Evolutionary conservation across 2,888 invertebrate genomes (phyloP), one percentile per base, ranked within the genome.

Genomic region (Lacanobia oleracea): DNA sequence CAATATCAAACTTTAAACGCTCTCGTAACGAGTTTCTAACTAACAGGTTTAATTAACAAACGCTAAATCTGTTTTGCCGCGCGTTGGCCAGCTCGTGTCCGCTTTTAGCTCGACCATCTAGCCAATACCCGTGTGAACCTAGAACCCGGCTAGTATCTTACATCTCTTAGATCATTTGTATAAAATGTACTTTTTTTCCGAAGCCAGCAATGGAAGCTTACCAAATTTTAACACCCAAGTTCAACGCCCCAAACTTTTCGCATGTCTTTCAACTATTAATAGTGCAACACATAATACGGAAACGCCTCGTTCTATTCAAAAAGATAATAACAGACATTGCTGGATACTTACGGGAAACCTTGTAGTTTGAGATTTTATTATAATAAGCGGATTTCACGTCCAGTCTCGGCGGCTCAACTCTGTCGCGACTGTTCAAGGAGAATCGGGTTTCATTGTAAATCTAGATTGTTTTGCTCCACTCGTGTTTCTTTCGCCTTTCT

Each of bases 381-480:
- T 91, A 90, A 92, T 94, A 94, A 94, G 92, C 92, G 89, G 93
- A 92, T 94, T 94, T 91, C 81, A 87, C 88, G 90, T 88, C 88
- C 81, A 87, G 75, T 80, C 79, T 84, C 78, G 82, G 81, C 83
- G 82, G 81, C 84, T 82, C 75, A 63, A 72, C 60, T 82, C 87
- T 76, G 88, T 86, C 84, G 87, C 86, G 87, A 79, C 85, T 81
- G 87, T 81, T 91, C 91, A 88, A 89, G 88, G 89, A 86, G 92
- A 89, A 81, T 95, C 92, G 72, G 88, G 92, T 95, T 95, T 91
- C 95, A 91, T 85, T 92, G 93, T 93, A 94, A 94, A 89, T 88
- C 91, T 93, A 94, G 92, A 94, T 90, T 91, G 93, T 91, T 90
- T 89, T 88, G 90, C 88, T 82, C 84, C 80, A 79, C 91, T 94